Percentiles rank a stretch among this genome's conserved stretches.
Conservation (phyloP, 2,888 invertebrate species). For the Drosophila meridiana region DNA sequence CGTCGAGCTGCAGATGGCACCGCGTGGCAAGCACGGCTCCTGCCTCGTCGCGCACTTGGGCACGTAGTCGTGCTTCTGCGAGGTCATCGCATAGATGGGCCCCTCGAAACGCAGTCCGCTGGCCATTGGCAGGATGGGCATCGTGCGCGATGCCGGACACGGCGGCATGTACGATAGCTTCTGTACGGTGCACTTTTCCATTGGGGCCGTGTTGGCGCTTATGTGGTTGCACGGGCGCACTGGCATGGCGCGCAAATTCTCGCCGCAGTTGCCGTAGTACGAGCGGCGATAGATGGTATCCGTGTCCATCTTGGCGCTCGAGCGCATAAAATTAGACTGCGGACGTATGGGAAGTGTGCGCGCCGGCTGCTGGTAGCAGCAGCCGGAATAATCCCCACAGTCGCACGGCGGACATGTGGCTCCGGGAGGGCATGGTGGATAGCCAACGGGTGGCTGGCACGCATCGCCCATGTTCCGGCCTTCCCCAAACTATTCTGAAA, state of each 20-base stretch:
- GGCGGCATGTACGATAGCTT: slow-evolving; percentile 84
- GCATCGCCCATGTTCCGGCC: slow-evolving; percentile 48
- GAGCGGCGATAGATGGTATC: slow-evolving; percentile 89
- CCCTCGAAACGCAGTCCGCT: slow-evolving; percentile 84
- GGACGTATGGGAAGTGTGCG: slow-evolving; percentile 80
- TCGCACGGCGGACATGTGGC: slow-evolving; percentile 68
- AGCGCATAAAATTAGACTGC: slow-evolving; percentile 85
- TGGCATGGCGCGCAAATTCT: slow-evolving; percentile 83
- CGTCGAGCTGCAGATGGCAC: slow-evolving; percentile 70
- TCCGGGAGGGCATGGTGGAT: slow-evolving; percentile 67
- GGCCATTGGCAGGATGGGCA: slow-evolving; percentile 80
- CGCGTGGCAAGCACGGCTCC: slow-evolving; percentile 64
- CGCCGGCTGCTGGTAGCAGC: slow-evolving; percentile 84
- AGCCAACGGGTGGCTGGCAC: slow-evolving; percentile 72
- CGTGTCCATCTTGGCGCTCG: slow-evolving; percentile 87
- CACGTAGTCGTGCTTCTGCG: slow-evolving; percentile 90
- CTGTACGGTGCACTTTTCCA: slow-evolving; percentile 86
- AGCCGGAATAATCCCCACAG: slow-evolving; percentile 76
- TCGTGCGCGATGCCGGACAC: slow-evolving; percentile 66
- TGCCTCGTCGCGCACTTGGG: slow-evolving; percentile 86
- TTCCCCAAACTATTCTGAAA: not conserved
- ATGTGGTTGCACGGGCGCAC: slow-evolving; percentile 85
- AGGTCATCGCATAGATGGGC: slow-evolving; percentile 90
- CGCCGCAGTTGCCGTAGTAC: slow-evolving; percentile 86
- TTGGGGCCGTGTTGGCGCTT: slow-evolving; percentile 85